A percentile compares a stretch with the other conserved stretches of the same genome.
phyloP scores from a whole-genome alignment of 2,888 invertebrate genomes.

The Sphecodes monilicornis region DNA sequence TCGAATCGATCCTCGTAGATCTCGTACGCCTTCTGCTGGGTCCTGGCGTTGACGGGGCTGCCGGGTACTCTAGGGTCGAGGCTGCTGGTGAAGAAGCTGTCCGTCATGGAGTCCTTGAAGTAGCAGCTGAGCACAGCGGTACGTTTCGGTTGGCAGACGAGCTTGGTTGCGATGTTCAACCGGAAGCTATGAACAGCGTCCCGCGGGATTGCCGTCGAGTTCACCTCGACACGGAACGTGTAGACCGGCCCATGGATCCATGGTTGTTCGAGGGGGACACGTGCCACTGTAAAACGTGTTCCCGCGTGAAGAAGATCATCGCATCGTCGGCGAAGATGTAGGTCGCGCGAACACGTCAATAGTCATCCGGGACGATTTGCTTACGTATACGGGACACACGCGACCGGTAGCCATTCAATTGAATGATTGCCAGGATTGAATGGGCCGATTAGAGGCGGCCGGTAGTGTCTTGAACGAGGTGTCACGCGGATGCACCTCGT shows the following conservation, averaged over 20 bases:
- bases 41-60: slow-evolving; percentile 14
- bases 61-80: slow-evolving; percentile 31
- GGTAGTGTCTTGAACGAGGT: slow-evolving; percentile 6
- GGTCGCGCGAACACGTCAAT: neutral
- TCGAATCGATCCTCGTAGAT: slow-evolving; percentile 72
- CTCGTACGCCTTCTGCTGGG: slow-evolving; percentile 58
- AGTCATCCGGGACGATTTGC: neutral
- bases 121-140: slow-evolving; percentile 56
- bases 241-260: slow-evolving; percentile 76
- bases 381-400: slow-evolving; percentile 1
- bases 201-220: slow-evolving; percentile 74
- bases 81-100: slow-evolving; percentile 66
- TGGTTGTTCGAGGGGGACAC: slow-evolving; percentile 51
- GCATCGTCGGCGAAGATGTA: neutral
- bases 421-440: slow-evolving; percentile 53
- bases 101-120: slow-evolving; percentile 69
- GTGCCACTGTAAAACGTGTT: slow-evolving; percentile 56
- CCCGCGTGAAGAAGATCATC: neutral
- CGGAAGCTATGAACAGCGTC: slow-evolving; percentile 43
- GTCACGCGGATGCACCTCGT: neutral
- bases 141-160: slow-evolving; percentile 68
- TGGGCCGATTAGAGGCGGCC: slow-evolving; percentile 34
- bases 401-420: slow-evolving; percentile 31
- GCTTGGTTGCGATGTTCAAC: slow-evolving; percentile 66
- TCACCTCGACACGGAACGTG: slow-evolving; percentile 74